A percentile compares a stretch with the other conserved stretches of the same genome.
phyloP scores from a whole-genome alignment of 2,888 invertebrate genomes.

The Eumerus sabulonum region DNA sequence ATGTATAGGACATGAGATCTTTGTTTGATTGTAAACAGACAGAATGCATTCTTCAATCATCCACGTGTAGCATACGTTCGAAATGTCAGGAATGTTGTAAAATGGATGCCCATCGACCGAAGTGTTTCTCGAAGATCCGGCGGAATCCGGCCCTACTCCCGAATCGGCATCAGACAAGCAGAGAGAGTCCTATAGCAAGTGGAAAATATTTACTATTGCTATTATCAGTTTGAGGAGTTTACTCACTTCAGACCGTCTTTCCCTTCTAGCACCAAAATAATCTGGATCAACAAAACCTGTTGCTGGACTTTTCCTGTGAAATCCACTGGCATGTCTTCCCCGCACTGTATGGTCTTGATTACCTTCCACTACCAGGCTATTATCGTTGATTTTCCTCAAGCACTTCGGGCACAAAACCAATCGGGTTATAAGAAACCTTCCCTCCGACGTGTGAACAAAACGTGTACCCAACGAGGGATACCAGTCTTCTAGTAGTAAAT shows the following conservation, averaged over 20 bases:
- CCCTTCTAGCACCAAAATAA: constrained; percentile 70
- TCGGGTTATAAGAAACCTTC: constrained; percentile 95
- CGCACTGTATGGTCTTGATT: constrained; percentile 43
- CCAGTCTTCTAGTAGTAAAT: constrained; percentile 98
- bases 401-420: constrained; percentile 96
- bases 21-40: constrained; percentile 87
- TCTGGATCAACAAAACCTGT: constrained; percentile 47
- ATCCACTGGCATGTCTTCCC: constrained; percentile 41
- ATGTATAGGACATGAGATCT: constrained; percentile 89
- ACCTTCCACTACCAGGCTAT: constrained; percentile 48
- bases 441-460: constrained; percentile 98
- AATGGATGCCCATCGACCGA: constrained; percentile 88
- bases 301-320: constrained; percentile 42
- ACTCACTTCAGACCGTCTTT: constrained; percentile 72
- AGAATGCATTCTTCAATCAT: constrained; percentile 98
- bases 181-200: constrained; percentile 81
- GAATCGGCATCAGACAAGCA: constrained; percentile 90
- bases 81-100: constrained; percentile 77
- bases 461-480: constrained; percentile 97
- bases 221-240: neutral
- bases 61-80: constrained; percentile 85
- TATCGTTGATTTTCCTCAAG: constrained; percentile 80
- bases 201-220: neutral
- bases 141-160: constrained; percentile 90
- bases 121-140: constrained; percentile 89